A percentile compares a stretch with the other conserved stretches of the same genome.
phyloP scores from a whole-genome alignment of 2,113 vertebrate species.

The Charina bottae region DNA sequence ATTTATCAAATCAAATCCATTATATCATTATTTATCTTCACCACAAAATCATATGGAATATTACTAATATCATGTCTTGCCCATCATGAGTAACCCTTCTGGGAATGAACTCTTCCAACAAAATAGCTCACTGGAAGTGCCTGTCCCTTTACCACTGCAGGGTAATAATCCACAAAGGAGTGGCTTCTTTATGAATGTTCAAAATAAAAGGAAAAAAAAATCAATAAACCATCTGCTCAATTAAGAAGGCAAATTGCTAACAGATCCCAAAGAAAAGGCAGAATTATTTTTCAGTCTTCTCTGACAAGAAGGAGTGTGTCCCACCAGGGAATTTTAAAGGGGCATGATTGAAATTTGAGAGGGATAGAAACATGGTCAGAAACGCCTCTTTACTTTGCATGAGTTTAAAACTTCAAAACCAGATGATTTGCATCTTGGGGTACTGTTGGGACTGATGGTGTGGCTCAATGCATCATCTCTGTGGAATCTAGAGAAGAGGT shows the following conservation, averaged over 20 bases:
- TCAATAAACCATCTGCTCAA: not conserved
- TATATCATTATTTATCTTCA: not conserved
- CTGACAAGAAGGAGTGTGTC: not conserved
- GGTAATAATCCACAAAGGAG: not conserved
- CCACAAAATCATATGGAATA: not conserved
- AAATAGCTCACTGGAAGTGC: not conserved
- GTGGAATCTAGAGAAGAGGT: not conserved
- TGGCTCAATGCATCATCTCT: not conserved
- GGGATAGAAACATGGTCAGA: not conserved
- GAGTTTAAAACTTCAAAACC: not conserved
- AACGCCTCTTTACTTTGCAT: not conserved
- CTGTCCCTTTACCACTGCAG: not conserved
- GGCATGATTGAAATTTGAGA: not conserved
- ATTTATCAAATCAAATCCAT: not conserved
- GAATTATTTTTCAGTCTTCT: not conserved
- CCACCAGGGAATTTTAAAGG: not conserved
- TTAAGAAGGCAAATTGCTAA: not conserved
- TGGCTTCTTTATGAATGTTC: not conserved
- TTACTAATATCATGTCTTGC: not conserved
- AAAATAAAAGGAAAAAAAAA: not conserved
- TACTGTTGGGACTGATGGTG: not conserved
- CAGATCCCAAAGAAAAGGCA: not conserved
- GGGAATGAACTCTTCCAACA: not conserved
- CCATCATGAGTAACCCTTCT: not conserved
- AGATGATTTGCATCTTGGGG: not conserved